Evolutionary conservation across 1,140 invertebrate species (phyloP).

Genomic region (Macrocentrus cingulum): DNA sequence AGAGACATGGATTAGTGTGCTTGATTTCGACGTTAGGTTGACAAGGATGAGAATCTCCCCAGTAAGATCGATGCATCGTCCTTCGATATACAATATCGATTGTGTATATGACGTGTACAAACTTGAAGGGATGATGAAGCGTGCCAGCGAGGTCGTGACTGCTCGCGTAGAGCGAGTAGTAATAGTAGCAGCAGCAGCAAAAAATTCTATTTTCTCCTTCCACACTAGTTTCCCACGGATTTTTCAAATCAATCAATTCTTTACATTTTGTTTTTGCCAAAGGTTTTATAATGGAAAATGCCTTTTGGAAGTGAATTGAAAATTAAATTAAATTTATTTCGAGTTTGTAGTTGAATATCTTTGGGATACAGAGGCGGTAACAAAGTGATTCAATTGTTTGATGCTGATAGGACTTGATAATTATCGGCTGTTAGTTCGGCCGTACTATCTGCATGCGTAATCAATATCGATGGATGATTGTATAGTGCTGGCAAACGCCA

Average conservation of each 20-base stretch:
- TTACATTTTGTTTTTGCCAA: too few relatives aligned
- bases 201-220: too few relatives aligned
- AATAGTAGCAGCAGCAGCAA: too few relatives aligned
- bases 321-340: too few relatives aligned
- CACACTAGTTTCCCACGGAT: not conserved
- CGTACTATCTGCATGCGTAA: slow-evolving; percentile 45
- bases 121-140: slow-evolving; percentile 3
- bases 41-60: slow-evolving; percentile 8
- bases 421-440: slow-evolving; percentile 42
- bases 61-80: too few relatives aligned
- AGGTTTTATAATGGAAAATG: too few relatives aligned
- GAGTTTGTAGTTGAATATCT: too few relatives aligned
- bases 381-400: slow-evolving; percentile 42
- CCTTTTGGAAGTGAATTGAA: too few relatives aligned
- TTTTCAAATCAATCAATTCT: not conserved
- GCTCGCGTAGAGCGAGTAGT: too few relatives aligned
- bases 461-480: slow-evolving; percentile 35
- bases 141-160: too few relatives aligned
- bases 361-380: slow-evolving; percentile 13
- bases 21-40: slow-evolving; percentile 10
- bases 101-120: slow-evolving; percentile 12
- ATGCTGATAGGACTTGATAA: slow-evolving; percentile 37
- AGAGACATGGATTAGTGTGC: slow-evolving; percentile 16
- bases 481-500: not conserved
- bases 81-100: slow-evolving; percentile 11